Percentiles rank a stretch among this genome's conserved stretches.
Evolutionary conservation across 2,113 vertebrate species (phyloP).

Genomic region (Oostethus manadensis): DNA sequence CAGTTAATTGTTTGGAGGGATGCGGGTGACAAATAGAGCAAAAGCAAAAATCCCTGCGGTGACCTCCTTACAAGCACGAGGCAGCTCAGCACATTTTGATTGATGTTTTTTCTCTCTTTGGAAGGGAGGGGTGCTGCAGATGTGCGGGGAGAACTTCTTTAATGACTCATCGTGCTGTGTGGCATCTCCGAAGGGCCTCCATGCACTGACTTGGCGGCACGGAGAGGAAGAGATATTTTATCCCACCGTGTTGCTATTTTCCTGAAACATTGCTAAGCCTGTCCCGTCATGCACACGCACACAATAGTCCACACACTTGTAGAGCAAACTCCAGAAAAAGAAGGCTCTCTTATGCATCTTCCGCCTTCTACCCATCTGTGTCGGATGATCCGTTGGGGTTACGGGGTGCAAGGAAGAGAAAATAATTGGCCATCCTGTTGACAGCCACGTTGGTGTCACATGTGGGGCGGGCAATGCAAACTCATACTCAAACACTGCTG

Average conservation of each 20-base stretch:
- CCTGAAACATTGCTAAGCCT: not conserved
- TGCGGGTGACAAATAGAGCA: conserved; percentile 26
- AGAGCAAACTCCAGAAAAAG: not conserved
- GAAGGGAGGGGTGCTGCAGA: conserved; percentile 9
- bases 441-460: conserved; percentile 36
- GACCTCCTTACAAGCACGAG: conserved; percentile 29
- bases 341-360: not conserved
- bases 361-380: conserved; percentile 37
- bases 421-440: conserved; percentile 47
- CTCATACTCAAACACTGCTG: not conserved
- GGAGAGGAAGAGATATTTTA: not conserved
- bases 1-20: too few species aligned
- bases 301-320: not conserved
- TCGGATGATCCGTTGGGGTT: conserved; percentile 46
- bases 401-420: conserved; percentile 36
- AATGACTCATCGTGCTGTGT: conserved; percentile 7
- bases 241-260: not conserved
- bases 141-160: conserved; percentile 23
- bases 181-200: not conserved
- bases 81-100: conserved; percentile 42
- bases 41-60: conserved; percentile 13
- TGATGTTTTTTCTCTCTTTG: conserved; percentile 10
- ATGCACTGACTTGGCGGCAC: not conserved
- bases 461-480: conserved; percentile 33
- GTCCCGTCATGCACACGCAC: not conserved